These are phyloP conservation scores for Meteorus cinctellus DNA, from an alignment of 2,888 invertebrate species.

Conservation along the genomic window DNA sequence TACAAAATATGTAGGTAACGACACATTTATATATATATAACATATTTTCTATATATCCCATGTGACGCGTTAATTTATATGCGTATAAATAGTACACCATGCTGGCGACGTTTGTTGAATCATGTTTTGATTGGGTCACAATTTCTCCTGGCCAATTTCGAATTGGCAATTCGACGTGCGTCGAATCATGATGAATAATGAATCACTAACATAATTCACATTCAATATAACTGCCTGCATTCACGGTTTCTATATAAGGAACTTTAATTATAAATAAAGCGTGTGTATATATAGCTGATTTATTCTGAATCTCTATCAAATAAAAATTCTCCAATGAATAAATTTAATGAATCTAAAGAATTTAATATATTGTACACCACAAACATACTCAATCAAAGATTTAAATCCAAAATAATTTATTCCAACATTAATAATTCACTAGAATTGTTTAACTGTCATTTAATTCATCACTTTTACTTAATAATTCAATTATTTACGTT, in stretches of 20 bases:
- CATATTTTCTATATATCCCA: constrained; percentile 15
- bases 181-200: constrained; percentile 44
- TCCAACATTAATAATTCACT: too few relatives aligned
- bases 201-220: constrained; percentile 4
- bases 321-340: too few relatives aligned
- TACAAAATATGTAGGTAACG: neutral
- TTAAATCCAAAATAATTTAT: too few relatives aligned
- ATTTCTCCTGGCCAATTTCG: constrained; percentile 50
- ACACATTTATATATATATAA: neutral
- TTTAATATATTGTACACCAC: too few relatives aligned
- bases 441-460: too few relatives aligned
- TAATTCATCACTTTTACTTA: too few relatives aligned
- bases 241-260: constrained; percentile 2
- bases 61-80: neutral
- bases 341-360: too few relatives aligned
- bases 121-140: constrained; percentile 48
- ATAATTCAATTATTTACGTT: too few relatives aligned
- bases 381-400: too few relatives aligned
- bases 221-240: constrained; percentile 6
- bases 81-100: neutral
- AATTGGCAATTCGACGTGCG: constrained; percentile 45
- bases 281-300: neutral
- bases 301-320: too few relatives aligned
- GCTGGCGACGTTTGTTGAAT: neutral
- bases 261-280: neutral